Evolutionary conservation across 2,113 vertebrate species (phyloP).

Genomic region (Sturnira hondurensis): DNA sequence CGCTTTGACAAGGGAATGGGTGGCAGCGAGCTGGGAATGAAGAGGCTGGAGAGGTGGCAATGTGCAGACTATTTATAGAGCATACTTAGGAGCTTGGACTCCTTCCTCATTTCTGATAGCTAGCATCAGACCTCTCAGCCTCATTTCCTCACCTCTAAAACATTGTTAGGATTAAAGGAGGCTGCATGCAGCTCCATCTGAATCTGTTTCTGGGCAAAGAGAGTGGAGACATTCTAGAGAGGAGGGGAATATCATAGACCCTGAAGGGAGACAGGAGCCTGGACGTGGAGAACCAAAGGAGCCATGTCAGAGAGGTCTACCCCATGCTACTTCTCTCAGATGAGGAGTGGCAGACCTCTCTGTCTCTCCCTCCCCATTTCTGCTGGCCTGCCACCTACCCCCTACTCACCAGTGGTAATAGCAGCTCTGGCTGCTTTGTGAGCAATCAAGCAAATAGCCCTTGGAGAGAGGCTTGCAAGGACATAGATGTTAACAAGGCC

Average conservation of each 20-base stretch:
- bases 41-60: neutral
- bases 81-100: neutral
- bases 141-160: neutral
- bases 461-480: neutral
- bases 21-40: neutral
- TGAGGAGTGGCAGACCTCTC: neutral
- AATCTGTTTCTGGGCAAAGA: slow-evolving; percentile 10
- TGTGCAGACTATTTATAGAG: neutral
- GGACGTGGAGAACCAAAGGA: neutral
- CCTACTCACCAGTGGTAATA: neutral
- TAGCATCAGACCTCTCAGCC: neutral
- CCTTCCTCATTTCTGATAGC: neutral
- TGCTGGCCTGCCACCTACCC: neutral
- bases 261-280: neutral
- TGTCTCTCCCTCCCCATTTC: neutral
- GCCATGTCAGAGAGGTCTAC: neutral
- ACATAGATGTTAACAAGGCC: neutral
- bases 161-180: neutral
- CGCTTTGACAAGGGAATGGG: neutral
- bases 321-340: neutral
- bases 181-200: neutral
- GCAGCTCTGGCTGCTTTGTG: neutral
- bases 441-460: neutral
- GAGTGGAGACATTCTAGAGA: neutral
- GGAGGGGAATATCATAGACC: neutral